A percentile compares a stretch with the other conserved stretches of the same genome.
These are phyloP conservation scores for Artibeus lituratus DNA, from an alignment of 2,797 vertebrate genomes.

Conservation along the genomic window DNA sequence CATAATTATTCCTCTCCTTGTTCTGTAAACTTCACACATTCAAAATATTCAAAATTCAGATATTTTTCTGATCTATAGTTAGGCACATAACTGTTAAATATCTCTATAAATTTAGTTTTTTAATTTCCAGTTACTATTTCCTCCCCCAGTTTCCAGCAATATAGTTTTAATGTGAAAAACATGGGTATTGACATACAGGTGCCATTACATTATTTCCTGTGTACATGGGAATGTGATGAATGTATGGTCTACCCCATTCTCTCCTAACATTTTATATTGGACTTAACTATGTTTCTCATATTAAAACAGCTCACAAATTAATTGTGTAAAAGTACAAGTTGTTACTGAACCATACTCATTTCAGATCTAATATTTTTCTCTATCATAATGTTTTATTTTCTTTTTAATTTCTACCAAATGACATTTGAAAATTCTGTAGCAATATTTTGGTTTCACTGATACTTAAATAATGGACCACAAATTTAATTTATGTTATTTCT, in stretches of 20 bases:
- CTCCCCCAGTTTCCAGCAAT: background rate
- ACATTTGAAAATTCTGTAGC: background rate
- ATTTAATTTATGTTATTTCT: background rate
- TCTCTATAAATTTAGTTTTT: slow-evolving; percentile 47
- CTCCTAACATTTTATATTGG: background rate
- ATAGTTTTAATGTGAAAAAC: background rate
- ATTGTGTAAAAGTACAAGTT: background rate
- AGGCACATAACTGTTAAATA: background rate
- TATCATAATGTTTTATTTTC: background rate
- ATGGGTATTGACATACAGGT: background rate
- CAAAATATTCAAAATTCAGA: slow-evolving; percentile 13
- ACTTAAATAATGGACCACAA: background rate
- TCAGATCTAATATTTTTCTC: background rate
- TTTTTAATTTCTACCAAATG: background rate
- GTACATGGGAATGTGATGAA: background rate
- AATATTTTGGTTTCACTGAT: background rate
- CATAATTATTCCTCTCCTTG: background rate
- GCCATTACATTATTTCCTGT: background rate
- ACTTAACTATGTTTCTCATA: background rate
- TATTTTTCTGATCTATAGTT: background rate
- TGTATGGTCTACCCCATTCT: background rate
- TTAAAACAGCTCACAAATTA: background rate
- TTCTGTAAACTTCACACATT: background rate
- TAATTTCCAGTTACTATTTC: background rate
- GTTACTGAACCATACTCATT: background rate